Conservation (phyloP, 1,140 invertebrate genomes). For the Schlechtendalia chinensis region DNA sequence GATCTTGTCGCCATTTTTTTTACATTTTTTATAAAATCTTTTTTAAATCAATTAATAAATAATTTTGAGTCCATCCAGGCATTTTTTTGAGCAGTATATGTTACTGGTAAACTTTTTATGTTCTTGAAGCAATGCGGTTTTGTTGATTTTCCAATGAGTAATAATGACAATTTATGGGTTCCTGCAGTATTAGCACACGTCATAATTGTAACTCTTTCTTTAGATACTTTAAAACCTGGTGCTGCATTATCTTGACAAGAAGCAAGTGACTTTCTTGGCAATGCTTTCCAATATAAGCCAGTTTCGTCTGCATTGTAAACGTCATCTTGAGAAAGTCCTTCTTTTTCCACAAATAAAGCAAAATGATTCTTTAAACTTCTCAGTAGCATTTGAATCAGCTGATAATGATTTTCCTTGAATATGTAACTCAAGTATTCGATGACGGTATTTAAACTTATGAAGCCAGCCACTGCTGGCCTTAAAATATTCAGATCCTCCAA, state of each 20-base stretch:
- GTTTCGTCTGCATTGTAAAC: slow-evolving; percentile 57
- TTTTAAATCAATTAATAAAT: background rate
- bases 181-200: slow-evolving; percentile 54
- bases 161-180: slow-evolving; percentile 60
- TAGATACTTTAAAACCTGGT: slow-evolving; percentile 56
- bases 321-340: slow-evolving; percentile 49
- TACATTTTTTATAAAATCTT: background rate
- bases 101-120: slow-evolving; percentile 17
- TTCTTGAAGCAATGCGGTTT: slow-evolving; percentile 55
- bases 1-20: background rate
- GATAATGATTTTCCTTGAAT: slow-evolving; percentile 55
- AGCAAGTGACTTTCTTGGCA: slow-evolving; percentile 55
- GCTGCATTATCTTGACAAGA: slow-evolving; percentile 55
- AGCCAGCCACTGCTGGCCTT: slow-evolving; percentile 56
- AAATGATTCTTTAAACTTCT: slow-evolving; percentile 33
- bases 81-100: slow-evolving; percentile 12
- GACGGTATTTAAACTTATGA: slow-evolving; percentile 55
- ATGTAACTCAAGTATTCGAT: slow-evolving; percentile 55
- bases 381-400: slow-evolving; percentile 51
- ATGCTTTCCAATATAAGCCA: slow-evolving; percentile 56
- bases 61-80: slow-evolving; percentile 47
- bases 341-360: slow-evolving; percentile 29
- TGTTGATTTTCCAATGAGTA: slow-evolving; percentile 55
- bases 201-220: slow-evolving; percentile 56
- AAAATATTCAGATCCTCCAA: slow-evolving; percentile 51